phyloP scores from a whole-genome alignment of 2,797 vertebrate species.

The Uromys caudimaculatus region DNA sequence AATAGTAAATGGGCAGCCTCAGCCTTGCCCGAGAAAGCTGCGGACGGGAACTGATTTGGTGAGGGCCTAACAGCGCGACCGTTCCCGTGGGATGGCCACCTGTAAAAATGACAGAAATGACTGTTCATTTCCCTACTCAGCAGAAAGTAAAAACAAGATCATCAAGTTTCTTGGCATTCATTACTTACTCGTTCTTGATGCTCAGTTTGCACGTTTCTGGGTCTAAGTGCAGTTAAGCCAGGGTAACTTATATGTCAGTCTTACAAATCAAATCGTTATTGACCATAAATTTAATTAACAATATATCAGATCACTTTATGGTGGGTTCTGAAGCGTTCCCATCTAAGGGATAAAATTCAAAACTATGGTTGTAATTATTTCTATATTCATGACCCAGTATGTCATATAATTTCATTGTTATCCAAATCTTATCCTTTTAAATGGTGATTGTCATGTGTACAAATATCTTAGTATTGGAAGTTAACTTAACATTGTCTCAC shows the following conservation, averaged over 20 bases:
- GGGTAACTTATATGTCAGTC: background rate
- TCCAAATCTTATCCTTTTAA: conserved; percentile 30
- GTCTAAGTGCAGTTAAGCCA: background rate
- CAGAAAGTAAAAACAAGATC: background rate
- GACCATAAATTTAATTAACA: no score
- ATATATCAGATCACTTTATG: background rate
- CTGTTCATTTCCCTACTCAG: conserved; percentile 32
- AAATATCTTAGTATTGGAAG: conserved; percentile 34
- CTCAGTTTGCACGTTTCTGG: conserved; percentile 14
- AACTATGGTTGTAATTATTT: background rate
- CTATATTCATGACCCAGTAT: background rate
- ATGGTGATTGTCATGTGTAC: conserved; percentile 4
- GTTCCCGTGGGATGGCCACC: background rate
- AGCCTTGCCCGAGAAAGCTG: conserved; percentile 9
- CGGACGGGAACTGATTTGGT: conserved; percentile 35
- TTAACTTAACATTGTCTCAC: background rate
- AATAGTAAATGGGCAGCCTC: background rate
- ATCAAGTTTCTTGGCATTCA: background rate
- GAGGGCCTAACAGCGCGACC: background rate
- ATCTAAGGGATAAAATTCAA: background rate
- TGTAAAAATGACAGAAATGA: background rate
- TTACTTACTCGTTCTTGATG: background rate
- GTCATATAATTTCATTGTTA: conserved; percentile 13
- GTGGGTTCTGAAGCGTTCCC: background rate
- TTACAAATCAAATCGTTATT: background rate